Base-by-base conservation (phyloP, 2,888 invertebrate species). In the Pheosia gnoma region DNA sequence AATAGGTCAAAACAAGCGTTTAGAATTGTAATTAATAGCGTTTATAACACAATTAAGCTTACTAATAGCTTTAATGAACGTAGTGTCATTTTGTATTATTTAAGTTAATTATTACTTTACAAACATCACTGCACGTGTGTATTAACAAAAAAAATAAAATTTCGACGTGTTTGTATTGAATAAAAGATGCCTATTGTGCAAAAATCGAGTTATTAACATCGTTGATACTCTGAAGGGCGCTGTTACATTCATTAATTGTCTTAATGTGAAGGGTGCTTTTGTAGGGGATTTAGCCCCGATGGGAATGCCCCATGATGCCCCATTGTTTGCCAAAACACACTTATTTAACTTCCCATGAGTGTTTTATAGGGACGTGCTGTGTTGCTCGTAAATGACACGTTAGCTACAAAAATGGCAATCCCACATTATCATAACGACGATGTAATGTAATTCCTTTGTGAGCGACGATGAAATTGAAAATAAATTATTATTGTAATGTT, bases 211-310 rank as follows among this genome's bases (percentile, higher is more conserved):
- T 90, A 90, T 88, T 83, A 85, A 86, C 83, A 87, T 87, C 86
- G 88, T 88, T 88, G 84, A 87, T 83, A 87, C 81, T 79, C 84
- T 84, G 83, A 88, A 89, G 89, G 90, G 89, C 81, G 83, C 86
- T 86, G 85, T 85, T 85, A 89, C 88, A 88, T 79, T 87, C 91
- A 92, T 93, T 92, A 89, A 91, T 90, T 89, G 90, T 89, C 82
- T 84, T 88, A 89, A 90, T 87, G 83, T 82, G 80, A 77, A 86
- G 84, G 88, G 90, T 78, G 80, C 82, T 79, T 75, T 71, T 74
- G 80, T 72, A 82, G 83, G 86, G 85, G 85, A 85, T 83, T 83
- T 74, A 76, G 74, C 79, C 74, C 82, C 72, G 74, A 69, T 75
- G 89, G 88, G 90, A 82, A 83, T 80, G 74, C 66, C 74, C 81